phyloP scores from a whole-genome alignment of 2,113 vertebrate genomes.

The Ctenodactylus gundi region DNA sequence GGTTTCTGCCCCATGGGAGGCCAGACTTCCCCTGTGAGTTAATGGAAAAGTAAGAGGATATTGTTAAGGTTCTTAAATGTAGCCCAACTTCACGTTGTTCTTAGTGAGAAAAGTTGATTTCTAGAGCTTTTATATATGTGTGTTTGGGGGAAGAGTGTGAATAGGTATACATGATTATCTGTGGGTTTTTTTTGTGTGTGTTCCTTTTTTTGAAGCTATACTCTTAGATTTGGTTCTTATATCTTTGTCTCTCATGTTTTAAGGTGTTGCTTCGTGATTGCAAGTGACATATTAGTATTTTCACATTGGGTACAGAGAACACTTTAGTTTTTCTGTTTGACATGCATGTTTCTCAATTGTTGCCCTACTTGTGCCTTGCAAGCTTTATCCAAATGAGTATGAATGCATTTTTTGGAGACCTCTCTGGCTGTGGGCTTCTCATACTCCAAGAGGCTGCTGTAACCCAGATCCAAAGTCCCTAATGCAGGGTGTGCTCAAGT shows the following conservation, averaged over 20 bases:
- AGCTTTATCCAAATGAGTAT: background rate
- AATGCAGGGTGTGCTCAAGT: background rate
- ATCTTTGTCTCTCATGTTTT: slow-evolving; percentile 28
- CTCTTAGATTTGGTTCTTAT: background rate
- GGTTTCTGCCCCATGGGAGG: background rate
- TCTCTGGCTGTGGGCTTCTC: background rate
- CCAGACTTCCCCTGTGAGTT: slow-evolving; percentile 40
- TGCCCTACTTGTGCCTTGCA: background rate
- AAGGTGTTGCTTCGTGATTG: background rate
- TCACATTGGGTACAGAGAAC: background rate
- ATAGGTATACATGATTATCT: background rate
- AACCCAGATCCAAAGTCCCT: background rate
- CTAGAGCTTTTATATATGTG: background rate
- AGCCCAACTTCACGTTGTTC: background rate
- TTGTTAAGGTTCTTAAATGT: slow-evolving; percentile 37
- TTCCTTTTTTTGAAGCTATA: background rate
- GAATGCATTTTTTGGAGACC: background rate
- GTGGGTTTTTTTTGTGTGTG: background rate
- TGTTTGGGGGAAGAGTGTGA: background rate
- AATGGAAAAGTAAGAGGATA: slow-evolving; percentile 41
- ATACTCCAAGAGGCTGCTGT: background rate
- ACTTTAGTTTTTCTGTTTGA: background rate
- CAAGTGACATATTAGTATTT: background rate
- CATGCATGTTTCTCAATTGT: background rate
- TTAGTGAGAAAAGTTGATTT: background rate